Percentiles rank a stretch among this genome's conserved stretches.
These are phyloP conservation scores for Mesochorus sp. DNA, from an alignment of 2,888 invertebrate species.

Conservation along the genomic window DNA sequence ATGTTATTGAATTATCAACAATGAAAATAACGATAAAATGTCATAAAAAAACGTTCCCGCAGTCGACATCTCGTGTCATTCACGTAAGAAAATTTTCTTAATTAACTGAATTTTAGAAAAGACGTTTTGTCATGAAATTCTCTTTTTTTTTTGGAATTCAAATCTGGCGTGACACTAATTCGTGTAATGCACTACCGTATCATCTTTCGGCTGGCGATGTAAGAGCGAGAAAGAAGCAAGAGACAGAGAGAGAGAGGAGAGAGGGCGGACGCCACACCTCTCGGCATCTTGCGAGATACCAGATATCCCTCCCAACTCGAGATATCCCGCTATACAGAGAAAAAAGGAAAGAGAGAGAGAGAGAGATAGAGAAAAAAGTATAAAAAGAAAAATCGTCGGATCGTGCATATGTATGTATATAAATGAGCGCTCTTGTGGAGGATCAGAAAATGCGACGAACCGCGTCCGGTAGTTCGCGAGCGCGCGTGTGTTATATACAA, in stretches of 20 bases:
- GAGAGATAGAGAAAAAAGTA: conserved; percentile 1
- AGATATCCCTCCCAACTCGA: conserved; percentile 37
- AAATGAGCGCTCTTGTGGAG: not conserved
- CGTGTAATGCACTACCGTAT: conserved; percentile 50
- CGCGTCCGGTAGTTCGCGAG: conserved; percentile 30
- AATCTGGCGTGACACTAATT: conserved; percentile 39
- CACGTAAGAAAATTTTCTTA: conserved; percentile 24
- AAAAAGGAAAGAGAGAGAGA: conserved; percentile 47
- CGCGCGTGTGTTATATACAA: not conserved
- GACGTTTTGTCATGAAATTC: not conserved
- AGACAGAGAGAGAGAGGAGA: conserved; percentile 4
- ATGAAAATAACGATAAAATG: too few relatives aligned
- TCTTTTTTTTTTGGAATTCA: not conserved
- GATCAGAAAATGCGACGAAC: conserved; percentile 35
- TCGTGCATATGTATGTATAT: conserved; percentile 1
- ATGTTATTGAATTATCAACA: too few relatives aligned
- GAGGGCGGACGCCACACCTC: conserved; percentile 40
- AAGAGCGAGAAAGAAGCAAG: not conserved
- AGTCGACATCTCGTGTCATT: too few relatives aligned
- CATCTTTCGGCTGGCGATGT: conserved; percentile 28
- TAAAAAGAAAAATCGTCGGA: not conserved
- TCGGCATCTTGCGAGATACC: conserved; percentile 23
- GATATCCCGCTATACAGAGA: conserved; percentile 45
- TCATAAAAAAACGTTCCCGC: too few relatives aligned
- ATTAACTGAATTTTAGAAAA: too few relatives aligned